phyloP scores from a whole-genome alignment of 1,140 invertebrate species.

The Halictus rubicundus region DNA sequence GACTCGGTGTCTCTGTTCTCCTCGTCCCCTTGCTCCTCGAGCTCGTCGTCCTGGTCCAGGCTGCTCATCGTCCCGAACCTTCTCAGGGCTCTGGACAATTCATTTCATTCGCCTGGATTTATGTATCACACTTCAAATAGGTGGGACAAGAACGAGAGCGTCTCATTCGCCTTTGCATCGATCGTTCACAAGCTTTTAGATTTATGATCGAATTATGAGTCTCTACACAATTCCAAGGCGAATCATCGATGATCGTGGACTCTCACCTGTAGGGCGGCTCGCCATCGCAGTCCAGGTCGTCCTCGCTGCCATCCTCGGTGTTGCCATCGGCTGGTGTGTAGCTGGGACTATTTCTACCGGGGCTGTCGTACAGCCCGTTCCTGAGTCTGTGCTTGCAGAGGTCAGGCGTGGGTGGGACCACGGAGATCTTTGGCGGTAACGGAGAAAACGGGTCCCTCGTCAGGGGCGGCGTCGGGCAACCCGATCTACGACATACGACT shows the following conservation, averaged over 20 bases:
- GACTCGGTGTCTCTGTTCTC: conserved; percentile 74
- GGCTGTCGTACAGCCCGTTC: conserved; percentile 73
- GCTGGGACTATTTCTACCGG: conserved; percentile 73
- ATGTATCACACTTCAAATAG: too few species aligned
- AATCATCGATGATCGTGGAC: background rate
- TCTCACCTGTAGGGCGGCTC: conserved; percentile 80
- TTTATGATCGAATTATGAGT: too few species aligned
- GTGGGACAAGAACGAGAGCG: too few species aligned
- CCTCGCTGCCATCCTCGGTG: conserved; percentile 78
- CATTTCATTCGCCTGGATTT: background rate
- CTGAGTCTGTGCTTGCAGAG: conserved; percentile 73
- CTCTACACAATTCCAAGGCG: too few species aligned
- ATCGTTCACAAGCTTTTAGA: too few species aligned
- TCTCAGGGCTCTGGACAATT: conserved; percentile 78
- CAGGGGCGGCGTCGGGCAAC: conserved; percentile 76
- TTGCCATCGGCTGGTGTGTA: conserved; percentile 75
- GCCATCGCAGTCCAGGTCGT: conserved; percentile 77
- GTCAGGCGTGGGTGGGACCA: conserved; percentile 88
- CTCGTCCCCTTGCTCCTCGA: conserved; percentile 78
- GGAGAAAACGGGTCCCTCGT: conserved; percentile 80
- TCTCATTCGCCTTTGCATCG: too few species aligned
- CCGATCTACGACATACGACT: conserved; percentile 66
- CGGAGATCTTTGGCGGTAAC: conserved; percentile 85
- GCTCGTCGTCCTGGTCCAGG: conserved; percentile 82
- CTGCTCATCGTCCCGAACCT: conserved; percentile 89